Evolutionary conservation across 2,888 invertebrate genomes (phyloP).

Genomic region (Drosophila tripunctata): DNA sequence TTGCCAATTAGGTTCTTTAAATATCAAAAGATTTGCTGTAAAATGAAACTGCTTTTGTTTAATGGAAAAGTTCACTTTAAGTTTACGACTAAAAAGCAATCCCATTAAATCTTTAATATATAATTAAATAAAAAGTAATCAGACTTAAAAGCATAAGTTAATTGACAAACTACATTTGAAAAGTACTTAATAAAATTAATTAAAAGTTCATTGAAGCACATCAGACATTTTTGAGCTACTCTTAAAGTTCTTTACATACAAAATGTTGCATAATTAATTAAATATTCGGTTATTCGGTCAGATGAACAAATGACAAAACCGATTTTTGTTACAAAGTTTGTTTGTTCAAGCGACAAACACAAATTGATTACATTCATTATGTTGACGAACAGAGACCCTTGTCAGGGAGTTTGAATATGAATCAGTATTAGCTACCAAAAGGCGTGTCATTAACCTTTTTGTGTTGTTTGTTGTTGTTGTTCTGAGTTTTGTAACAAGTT

Average conservation of each 20-base stretch:
- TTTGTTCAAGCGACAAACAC: slow-evolving; percentile 9
- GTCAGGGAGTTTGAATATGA: background rate
- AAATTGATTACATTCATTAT: slow-evolving; percentile 13
- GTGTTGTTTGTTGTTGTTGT: too few species aligned
- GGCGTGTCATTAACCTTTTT: slow-evolving; percentile 30
- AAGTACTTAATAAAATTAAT: background rate
- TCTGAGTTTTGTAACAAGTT: slow-evolving; percentile 5
- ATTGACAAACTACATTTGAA: background rate
- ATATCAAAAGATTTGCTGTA: too few species aligned
- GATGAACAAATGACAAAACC: slow-evolving; percentile 17
- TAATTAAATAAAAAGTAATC: background rate
- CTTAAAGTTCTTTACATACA: background rate
- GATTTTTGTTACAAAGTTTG: slow-evolving; percentile 8
- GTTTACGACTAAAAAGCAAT: background rate
- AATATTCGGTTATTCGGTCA: slow-evolving; percentile 4
- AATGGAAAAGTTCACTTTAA: background rate
- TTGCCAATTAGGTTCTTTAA: background rate
- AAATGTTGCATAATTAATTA: slow-evolving; percentile 15
- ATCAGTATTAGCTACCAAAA: background rate
- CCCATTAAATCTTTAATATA: background rate
- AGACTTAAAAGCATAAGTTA: background rate
- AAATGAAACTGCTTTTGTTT: background rate
- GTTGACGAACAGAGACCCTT: slow-evolving; percentile 4
- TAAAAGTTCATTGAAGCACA: slow-evolving; percentile 2
- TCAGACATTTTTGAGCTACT: background rate